Conservation (phyloP, 2,113 vertebrate genomes). For the Zapornia atra region DNA sequence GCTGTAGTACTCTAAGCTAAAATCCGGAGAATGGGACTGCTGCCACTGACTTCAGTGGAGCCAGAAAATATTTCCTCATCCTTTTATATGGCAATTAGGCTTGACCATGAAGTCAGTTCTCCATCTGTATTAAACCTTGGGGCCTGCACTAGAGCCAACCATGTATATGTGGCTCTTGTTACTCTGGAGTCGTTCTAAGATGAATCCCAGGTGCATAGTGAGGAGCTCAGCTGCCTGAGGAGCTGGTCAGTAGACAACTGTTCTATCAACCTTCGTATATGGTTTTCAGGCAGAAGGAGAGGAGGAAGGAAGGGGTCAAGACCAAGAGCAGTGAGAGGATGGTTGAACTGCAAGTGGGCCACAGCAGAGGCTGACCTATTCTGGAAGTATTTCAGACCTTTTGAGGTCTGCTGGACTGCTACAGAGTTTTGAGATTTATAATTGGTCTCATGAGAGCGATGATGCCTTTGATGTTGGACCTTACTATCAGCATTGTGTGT, state of each 20-base stretch:
- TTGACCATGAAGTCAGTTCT: neutral
- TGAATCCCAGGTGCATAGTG: neutral
- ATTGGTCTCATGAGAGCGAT: neutral
- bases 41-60: neutral
- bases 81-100: neutral
- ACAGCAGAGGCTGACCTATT: neutral
- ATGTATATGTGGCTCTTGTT: neutral
- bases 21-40: constrained; percentile 5
- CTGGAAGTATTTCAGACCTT: neutral
- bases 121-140: neutral
- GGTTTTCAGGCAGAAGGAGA: neutral
- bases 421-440: neutral
- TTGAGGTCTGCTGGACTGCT: neutral
- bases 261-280: neutral
- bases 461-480: neutral
- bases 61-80: constrained; percentile 21
- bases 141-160: neutral
- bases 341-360: neutral
- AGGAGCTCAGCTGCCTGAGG: neutral
- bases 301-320: neutral
- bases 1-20: neutral
- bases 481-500: neutral
- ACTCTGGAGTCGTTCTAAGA: neutral
- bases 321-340: neutral
- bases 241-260: accelerated